These are phyloP conservation scores for Asbolus verrucosus DNA, from an alignment of 1,140 invertebrate species.

Conservation along the genomic window DNA sequence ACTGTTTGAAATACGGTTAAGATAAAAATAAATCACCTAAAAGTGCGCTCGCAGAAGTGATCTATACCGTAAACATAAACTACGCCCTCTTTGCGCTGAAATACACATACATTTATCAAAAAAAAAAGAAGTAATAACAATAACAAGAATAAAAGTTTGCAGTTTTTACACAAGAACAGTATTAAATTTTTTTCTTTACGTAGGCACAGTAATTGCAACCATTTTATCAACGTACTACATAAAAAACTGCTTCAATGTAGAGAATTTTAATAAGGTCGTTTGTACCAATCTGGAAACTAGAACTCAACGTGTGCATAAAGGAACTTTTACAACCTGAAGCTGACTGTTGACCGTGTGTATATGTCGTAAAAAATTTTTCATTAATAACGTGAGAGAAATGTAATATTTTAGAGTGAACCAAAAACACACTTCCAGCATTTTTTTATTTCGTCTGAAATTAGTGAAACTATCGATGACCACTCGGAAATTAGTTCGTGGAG, in stretches of 20 bases:
- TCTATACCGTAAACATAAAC: not conserved
- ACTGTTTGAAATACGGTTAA: too few species aligned
- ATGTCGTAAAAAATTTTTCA: not conserved
- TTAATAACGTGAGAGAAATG: too few species aligned
- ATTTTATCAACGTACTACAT: constrained; percentile 1
- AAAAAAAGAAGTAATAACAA: not conserved
- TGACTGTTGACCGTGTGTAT: not conserved
- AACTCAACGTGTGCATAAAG: not conserved
- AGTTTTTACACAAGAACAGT: too few species aligned
- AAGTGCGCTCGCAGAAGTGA: not conserved
- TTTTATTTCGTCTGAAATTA: not conserved
- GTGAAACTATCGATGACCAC: too few species aligned
- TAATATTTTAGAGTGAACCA: not conserved
- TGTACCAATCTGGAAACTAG: not conserved
- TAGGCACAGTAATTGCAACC: not conserved
- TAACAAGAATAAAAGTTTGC: too few species aligned
- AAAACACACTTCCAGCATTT: not conserved
- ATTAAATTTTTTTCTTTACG: not conserved
- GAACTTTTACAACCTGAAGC: not conserved
- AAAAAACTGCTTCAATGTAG: not conserved
- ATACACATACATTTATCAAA: not conserved
- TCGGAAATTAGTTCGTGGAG: not conserved
- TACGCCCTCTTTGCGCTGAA: not conserved
- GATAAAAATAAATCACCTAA: constrained; percentile 5
- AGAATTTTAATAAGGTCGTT: not conserved